phyloP scores from a whole-genome alignment of 2,888 invertebrate species.

The Tenthredo distinguenda region DNA sequence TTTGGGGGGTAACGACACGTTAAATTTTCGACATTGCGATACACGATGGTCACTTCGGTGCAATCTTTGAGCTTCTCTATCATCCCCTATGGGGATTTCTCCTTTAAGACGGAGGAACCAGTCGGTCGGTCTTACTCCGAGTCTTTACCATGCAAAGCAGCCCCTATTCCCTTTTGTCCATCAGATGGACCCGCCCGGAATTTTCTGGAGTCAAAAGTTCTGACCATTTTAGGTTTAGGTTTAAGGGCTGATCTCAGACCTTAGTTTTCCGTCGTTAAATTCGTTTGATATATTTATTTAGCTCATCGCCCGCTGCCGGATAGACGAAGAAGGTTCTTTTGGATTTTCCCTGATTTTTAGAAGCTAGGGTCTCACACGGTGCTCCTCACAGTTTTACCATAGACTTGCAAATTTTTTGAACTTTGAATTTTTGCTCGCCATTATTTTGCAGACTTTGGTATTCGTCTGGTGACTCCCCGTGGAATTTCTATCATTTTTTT shows the following conservation, averaged over 20 bases:
- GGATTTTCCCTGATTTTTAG: constrained; percentile 35
- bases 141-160: constrained; percentile 70
- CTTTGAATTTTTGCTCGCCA: no score
- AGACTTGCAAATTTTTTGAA: not conserved
- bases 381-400: not conserved
- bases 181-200: constrained; percentile 55
- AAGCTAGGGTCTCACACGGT: not conserved
- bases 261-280: constrained; percentile 58
- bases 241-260: constrained; percentile 54
- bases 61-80: not conserved
- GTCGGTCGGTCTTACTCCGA: not conserved
- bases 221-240: constrained; percentile 56
- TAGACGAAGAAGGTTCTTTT: constrained; percentile 19
- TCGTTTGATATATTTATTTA: constrained; percentile 67
- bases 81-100: not conserved
- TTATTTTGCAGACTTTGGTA: not conserved
- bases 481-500: not conserved
- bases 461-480: not conserved
- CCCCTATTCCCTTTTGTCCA: constrained; percentile 66
- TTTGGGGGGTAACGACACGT: not conserved
- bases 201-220: constrained; percentile 61
- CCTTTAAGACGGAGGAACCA: constrained; percentile 36
- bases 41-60: not conserved
- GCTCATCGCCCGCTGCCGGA: constrained; percentile 51
- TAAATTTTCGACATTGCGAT: not conserved